phyloP scores from a whole-genome alignment of 1,140 invertebrate genomes.

The Plectrocnemia conspersa region DNA sequence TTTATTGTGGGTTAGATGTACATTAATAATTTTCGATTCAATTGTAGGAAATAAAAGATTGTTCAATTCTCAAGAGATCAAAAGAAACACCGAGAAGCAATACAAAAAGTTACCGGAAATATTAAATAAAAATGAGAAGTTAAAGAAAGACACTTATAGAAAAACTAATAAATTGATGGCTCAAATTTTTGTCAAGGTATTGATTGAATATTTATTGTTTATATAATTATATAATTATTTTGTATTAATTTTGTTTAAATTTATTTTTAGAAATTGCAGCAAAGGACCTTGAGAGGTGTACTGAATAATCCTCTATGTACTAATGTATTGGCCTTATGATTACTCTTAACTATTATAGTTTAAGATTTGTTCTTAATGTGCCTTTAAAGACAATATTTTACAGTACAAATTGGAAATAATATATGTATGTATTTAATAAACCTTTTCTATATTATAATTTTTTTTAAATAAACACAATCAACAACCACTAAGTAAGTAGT shows the following conservation, averaged over 20 bases:
- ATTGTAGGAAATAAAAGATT: constrained; percentile 17
- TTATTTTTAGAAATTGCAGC: constrained; percentile 46
- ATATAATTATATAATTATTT: constrained; percentile 16
- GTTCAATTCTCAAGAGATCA: constrained; percentile 28
- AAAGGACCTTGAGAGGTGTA: constrained; percentile 44
- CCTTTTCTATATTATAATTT: too few relatives aligned
- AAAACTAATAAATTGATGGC: constrained; percentile 49
- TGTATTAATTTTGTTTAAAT: constrained; percentile 35
- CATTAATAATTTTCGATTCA: not conserved
- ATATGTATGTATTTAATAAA: too few relatives aligned
- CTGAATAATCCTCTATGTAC: constrained; percentile 43
- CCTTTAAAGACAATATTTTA: not conserved
- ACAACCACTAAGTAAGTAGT: too few relatives aligned
- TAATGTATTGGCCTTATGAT: constrained; percentile 24
- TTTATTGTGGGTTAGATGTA: not conserved
- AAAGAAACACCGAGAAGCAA: constrained; percentile 35
- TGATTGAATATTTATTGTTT: constrained; percentile 15
- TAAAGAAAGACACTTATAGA: constrained; percentile 45
- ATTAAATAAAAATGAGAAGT: constrained; percentile 42
- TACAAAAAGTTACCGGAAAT: constrained; percentile 48
- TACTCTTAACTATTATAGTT: too few relatives aligned
- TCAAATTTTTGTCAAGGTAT: constrained; percentile 48
- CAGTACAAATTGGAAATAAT: too few relatives aligned
- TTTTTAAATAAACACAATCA: too few relatives aligned
- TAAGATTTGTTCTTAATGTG: too few relatives aligned